Conservation (phyloP, 2,113 vertebrate genomes). For the Megalops atlanticus region DNA sequence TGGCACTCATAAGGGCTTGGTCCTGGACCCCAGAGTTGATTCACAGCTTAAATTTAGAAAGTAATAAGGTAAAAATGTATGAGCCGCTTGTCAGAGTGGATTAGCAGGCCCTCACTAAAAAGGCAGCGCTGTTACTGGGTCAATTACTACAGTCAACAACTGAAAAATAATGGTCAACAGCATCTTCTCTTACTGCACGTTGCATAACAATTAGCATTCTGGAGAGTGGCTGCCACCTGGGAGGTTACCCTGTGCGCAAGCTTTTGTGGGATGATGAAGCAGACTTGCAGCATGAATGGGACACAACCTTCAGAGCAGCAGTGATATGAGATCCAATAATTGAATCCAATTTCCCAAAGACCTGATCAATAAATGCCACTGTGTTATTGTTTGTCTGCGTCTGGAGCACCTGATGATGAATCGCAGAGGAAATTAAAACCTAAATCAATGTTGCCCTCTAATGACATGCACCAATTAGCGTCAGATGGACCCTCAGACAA, state of each 20-base stretch:
- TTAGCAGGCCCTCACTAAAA: constrained; percentile 63
- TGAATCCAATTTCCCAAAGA: not conserved
- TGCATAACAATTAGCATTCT: not conserved
- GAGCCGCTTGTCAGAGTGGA: constrained; percentile 57
- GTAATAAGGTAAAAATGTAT: constrained; percentile 72
- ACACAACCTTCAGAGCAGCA: not conserved
- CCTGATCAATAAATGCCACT: not conserved
- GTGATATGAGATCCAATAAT: not conserved
- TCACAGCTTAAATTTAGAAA: constrained; percentile 40
- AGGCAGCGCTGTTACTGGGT: constrained; percentile 53
- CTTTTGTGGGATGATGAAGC: too few species aligned
- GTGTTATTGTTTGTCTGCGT: not conserved
- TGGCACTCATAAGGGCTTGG: not conserved
- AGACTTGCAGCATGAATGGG: too few species aligned
- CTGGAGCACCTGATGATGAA: not conserved
- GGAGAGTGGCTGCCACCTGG: too few species aligned
- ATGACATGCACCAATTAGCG: not conserved
- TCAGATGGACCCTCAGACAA: too few species aligned
- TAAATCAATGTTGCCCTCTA: not conserved
- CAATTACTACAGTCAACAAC: constrained; percentile 41
- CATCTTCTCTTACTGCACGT: not conserved
- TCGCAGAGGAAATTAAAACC: not conserved
- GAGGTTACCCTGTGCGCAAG: too few species aligned
- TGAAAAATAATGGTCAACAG: not conserved
- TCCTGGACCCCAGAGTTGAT: not conserved